Base-by-base conservation (phyloP, 2,797 vertebrate species). In the Ctenopoma kingsleyae region DNA sequence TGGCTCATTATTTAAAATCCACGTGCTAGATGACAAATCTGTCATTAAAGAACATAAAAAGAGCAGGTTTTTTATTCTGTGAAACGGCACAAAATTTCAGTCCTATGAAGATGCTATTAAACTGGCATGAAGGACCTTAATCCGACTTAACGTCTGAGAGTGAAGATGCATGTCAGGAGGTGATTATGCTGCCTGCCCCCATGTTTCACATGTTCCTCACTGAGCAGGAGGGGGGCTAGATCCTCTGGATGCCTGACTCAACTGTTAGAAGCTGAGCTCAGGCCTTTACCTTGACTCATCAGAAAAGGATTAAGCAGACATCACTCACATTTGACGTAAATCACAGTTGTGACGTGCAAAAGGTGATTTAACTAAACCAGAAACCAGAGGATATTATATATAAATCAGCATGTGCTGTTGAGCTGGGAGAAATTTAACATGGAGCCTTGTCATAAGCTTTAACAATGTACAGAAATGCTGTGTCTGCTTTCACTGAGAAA, bases 21-120 rank as follows among this genome's bases (percentile, higher is more conserved):
- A 90, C 89, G 66, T 56, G 54, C 59, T 53, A 51, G 62, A 81
- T 77, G 89, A 89, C 80, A 91, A 89, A 91, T 92, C 74, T 87
- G 70, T 72, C 82, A 65, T 64, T 70, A 52, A 85, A 83, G 71
- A 81, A 80, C 52, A 80, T 4, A 8, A 67, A 63, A 80, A 80
- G 47, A 69, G 44, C 4, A 16, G 11, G 6, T 65, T 66, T 56
- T 78, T 84, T 50, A 78, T 78, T 72, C 22, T 13, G 36, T 59
- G 55, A 84, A 90, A 71, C 13, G 27, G 44, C 46, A 58, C 55
- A 66, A 73, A 81, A 79, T 85, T 71, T 67, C 51, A 54, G 65
- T 82, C 66, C 75, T 71, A 65, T 57, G 66, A 81, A 85, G 83
- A 87, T 67, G 81, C 82, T 75, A 17, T 76, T 83, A 89, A 91